A percentile compares a stretch with the other conserved stretches of the same genome.
phyloP scores from a whole-genome alignment of 1,140 invertebrate genomes.

The Mycetomoellerius zeteki region DNA sequence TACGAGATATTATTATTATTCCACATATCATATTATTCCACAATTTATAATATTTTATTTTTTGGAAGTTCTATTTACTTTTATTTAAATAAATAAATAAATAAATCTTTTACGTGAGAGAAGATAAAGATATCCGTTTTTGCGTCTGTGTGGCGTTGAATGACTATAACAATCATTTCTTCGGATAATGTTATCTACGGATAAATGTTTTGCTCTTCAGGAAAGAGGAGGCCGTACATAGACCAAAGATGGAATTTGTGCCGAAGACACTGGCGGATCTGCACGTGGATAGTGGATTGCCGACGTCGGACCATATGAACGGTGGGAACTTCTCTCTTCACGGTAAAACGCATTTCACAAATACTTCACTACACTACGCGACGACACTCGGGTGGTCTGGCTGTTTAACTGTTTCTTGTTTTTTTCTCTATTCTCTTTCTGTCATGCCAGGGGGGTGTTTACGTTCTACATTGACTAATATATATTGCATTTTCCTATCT shows the following conservation, averaged over 20 bases:
- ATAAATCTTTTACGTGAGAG: background rate
- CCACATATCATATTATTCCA: too few relatives aligned
- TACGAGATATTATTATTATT: too few relatives aligned
- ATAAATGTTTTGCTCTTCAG: slow-evolving; percentile 85
- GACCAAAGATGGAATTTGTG: slow-evolving; percentile 96
- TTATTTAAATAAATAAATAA: background rate
- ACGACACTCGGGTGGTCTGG: slow-evolving; percentile 77
- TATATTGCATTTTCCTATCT: slow-evolving; percentile 57
- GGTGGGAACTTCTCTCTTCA: slow-evolving; percentile 87
- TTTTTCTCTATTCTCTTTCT: slow-evolving; percentile 59
- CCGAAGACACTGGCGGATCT: slow-evolving; percentile 97
- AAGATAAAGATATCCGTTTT: background rate
- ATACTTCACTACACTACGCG: slow-evolving; percentile 73
- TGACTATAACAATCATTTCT: background rate
- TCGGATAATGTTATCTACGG: background rate
- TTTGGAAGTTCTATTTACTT: too few relatives aligned
- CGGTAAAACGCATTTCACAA: slow-evolving; percentile 83
- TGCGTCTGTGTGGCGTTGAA: background rate
- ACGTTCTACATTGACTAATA: slow-evolving; percentile 49
- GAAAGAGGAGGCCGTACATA: slow-evolving; percentile 95
- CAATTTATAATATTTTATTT: too few relatives aligned
- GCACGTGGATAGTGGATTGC: slow-evolving; percentile 90
- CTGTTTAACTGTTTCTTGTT: slow-evolving; percentile 79
- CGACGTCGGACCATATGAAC: slow-evolving; percentile 85
- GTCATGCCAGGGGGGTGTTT: slow-evolving; percentile 66